A percentile compares a stretch with the other conserved stretches of the same genome.
phyloP scores from a whole-genome alignment of 2,113 vertebrate genomes.

The Ploceus nigricollis region DNA sequence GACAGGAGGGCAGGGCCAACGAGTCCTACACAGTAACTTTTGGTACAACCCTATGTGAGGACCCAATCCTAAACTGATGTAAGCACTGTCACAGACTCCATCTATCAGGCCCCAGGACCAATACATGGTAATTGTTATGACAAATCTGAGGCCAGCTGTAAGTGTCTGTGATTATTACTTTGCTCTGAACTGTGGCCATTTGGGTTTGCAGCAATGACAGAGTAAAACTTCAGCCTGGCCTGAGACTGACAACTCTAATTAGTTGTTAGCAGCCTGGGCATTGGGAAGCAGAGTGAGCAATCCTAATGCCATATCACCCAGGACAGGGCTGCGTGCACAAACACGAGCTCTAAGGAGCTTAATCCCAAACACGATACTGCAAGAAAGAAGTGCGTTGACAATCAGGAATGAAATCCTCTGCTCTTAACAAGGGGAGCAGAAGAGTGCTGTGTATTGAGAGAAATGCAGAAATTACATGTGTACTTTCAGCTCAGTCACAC shows the following conservation, averaged over 20 bases:
- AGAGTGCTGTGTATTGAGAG: neutral
- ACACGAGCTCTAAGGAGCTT: neutral
- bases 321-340: neutral
- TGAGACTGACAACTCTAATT: slow-evolving; percentile 26
- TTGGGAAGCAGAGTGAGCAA: neutral
- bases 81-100: neutral
- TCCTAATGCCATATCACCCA: fast-evolving
- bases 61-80: fast-evolving
- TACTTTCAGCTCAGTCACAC: neutral
- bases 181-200: neutral
- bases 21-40: neutral
- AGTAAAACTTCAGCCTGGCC: neutral
- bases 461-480: neutral
- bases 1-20: neutral
- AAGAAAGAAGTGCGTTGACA: neutral
- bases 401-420: neutral
- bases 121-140: neutral
- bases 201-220: neutral
- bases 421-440: neutral
- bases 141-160: neutral
- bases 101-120: neutral
- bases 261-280: neutral
- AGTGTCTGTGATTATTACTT: neutral
- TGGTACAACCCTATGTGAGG: neutral
- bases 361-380: neutral